Evolutionary conservation across 2,888 invertebrate genomes (phyloP).

Genomic region (Pristionchus japonicus): DNA sequence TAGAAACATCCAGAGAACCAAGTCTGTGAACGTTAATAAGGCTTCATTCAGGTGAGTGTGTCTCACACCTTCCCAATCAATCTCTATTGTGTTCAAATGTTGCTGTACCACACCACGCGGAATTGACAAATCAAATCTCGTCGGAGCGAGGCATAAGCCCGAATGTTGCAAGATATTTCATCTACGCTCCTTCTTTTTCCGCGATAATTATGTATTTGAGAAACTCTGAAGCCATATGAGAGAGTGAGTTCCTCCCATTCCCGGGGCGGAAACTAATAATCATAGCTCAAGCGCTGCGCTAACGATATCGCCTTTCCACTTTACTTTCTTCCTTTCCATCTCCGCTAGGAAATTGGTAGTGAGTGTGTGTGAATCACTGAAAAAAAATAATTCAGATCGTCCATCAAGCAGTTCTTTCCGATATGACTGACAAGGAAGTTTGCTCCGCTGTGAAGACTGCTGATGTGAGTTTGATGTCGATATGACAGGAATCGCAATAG

Average conservation of each 20-base stretch:
- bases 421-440: neutral
- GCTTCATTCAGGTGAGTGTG: neutral
- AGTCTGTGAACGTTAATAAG: neutral
- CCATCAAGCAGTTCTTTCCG: neutral
- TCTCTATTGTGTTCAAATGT: neutral
- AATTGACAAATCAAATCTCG: neutral
- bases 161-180: neutral
- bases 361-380: neutral
- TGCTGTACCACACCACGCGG: neutral
- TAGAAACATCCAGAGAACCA: neutral
- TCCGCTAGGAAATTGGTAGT: neutral
- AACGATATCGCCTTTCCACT: neutral
- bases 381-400: too few relatives aligned
- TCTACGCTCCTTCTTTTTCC: neutral
- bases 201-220: neutral
- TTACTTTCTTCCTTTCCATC: slow-evolving; percentile 8
- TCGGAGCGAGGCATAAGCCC: neutral
- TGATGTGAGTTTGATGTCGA: too few relatives aligned
- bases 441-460: slow-evolving; percentile 17
- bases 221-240: neutral
- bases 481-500: too few relatives aligned
- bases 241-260: neutral
- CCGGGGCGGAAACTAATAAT: neutral
- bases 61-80: neutral
- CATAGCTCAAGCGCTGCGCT: neutral